phyloP scores from a whole-genome alignment of 2,797 vertebrate species.

The Poeciliopsis presidionis region DNA sequence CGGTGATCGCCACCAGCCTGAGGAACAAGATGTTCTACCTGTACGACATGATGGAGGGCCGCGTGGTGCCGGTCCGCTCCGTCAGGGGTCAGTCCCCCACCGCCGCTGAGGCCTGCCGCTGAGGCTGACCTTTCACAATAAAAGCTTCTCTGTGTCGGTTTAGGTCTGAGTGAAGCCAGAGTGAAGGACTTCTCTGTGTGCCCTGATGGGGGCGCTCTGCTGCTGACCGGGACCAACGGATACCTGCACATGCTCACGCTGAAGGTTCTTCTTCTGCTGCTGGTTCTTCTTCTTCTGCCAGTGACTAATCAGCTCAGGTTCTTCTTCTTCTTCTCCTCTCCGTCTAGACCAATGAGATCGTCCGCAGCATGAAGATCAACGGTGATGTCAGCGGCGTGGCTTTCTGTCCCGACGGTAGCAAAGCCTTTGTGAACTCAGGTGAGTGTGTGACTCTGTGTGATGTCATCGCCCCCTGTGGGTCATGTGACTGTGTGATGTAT shows the following conservation, averaged over 20 bases:
- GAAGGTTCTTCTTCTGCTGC: conserved; percentile 74
- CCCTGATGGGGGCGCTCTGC: conserved; percentile 88
- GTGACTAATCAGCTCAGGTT: not conserved
- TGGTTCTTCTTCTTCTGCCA: conserved; percentile 5
- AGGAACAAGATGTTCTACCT: conserved; percentile 91
- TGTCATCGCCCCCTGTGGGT: conserved; percentile 2
- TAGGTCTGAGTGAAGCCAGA: conserved; percentile 84
- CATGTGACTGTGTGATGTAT: conserved; percentile 3
- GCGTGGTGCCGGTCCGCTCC: conserved; percentile 81
- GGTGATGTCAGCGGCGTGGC: conserved; percentile 80
- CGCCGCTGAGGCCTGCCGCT: too few species aligned
- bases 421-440: conserved; percentile 88
- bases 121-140: not conserved
- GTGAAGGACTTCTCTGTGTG: conserved; percentile 90
- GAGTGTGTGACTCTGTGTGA: conserved; percentile 43
- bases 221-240: conserved; percentile 87
- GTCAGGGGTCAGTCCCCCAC: conserved; percentile 77
- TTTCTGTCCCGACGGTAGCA: conserved; percentile 87
- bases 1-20: conserved; percentile 88
- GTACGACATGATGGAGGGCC: conserved; percentile 95
- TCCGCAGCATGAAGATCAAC: conserved; percentile 91
- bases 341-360: conserved; percentile 88
- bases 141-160: not conserved
- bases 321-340: conserved; percentile 2
- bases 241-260: conserved; percentile 90